Percentiles rank a stretch among this genome's conserved stretches.
phyloP scores from a whole-genome alignment of 2,797 vertebrate species.

The Petrocephalus sullivani region DNA sequence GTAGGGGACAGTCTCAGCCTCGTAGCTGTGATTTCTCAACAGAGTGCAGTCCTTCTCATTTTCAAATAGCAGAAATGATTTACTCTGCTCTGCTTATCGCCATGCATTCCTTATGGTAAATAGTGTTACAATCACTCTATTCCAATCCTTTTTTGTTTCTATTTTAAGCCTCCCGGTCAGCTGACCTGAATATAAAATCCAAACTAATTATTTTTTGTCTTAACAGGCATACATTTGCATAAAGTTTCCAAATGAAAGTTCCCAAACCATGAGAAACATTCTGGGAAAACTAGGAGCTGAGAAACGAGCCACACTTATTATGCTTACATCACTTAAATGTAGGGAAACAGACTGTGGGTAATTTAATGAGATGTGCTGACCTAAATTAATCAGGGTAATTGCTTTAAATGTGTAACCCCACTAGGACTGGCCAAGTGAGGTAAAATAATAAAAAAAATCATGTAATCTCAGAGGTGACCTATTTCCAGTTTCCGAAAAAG shows the following conservation, averaged over 20 bases:
- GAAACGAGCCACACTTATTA: not conserved
- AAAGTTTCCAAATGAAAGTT: not conserved
- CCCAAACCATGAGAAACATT: not conserved
- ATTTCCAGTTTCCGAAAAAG: not conserved
- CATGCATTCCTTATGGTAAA: not conserved
- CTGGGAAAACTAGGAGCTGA: not conserved
- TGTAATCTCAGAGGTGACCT: not conserved
- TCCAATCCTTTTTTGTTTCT: not conserved
- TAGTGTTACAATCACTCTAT: not conserved
- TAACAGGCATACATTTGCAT: constrained; percentile 4
- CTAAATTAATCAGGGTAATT: not conserved
- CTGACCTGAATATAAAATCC: not conserved
- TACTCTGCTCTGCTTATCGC: not conserved
- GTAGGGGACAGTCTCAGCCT: not conserved
- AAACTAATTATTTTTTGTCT: not conserved
- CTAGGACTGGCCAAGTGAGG: not conserved
- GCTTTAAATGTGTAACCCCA: not conserved
- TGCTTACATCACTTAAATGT: not conserved
- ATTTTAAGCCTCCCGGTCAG: not conserved
- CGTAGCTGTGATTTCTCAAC: not conserved
- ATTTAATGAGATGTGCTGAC: not conserved
- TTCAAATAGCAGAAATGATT: not conserved
- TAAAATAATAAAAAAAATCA: not conserved
- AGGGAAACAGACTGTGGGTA: not conserved
- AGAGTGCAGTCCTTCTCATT: not conserved